Base-by-base conservation (phyloP, 2,888 invertebrate species). In the Geotrupes spiniger region DNA sequence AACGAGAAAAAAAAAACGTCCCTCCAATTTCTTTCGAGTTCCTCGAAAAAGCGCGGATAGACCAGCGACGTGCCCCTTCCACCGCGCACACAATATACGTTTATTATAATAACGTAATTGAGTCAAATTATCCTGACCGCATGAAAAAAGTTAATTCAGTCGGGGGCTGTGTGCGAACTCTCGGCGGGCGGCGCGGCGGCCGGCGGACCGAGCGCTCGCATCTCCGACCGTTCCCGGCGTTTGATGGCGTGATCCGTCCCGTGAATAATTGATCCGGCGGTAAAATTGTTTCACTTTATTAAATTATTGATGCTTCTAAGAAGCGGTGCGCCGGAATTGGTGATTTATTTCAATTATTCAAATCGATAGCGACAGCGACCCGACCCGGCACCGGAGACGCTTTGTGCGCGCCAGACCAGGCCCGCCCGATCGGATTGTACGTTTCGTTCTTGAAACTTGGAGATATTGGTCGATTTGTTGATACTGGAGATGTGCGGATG, bases 71-170 rank as follows among this genome's bases (percentile, higher is more conserved):
- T 60, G 59, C 58, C 64, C 62, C 60, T 62, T 61, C 60, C 62
- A 60, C 21, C 21, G n/a, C n/a, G 21, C 62, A 56, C 59, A 61
- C 61, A 62, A 63, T 63, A 63, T 63, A 63, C 64, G 64, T 64
- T 63, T 65, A 67, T 66, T 39, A 26, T 40, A 69, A 69, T 67
- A 60, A 60, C 64, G 65, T 69, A 69, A 69, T 69, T 67, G 65
- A 61, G 58, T 64, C 59, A 65, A 67, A 68, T 69, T 69, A 66
- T 64, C 66, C 63, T 63, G 63, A 67, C 65, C 63, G 60, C 66
- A 62, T 63, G 64, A 63, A 66, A 68, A 65, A 68, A 65, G 63
- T 66, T 65, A 67, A 66, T 66, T 65, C 65, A 57, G 58, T 38
- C 38, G 26, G 64, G 64, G n/a, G n/a, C 62, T 59, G 66, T 64